Percentiles rank a stretch among this genome's conserved stretches.
These are phyloP conservation scores for Carabus problematicus DNA, from an alignment of 2,888 invertebrate genomes.

Conservation along the genomic window DNA sequence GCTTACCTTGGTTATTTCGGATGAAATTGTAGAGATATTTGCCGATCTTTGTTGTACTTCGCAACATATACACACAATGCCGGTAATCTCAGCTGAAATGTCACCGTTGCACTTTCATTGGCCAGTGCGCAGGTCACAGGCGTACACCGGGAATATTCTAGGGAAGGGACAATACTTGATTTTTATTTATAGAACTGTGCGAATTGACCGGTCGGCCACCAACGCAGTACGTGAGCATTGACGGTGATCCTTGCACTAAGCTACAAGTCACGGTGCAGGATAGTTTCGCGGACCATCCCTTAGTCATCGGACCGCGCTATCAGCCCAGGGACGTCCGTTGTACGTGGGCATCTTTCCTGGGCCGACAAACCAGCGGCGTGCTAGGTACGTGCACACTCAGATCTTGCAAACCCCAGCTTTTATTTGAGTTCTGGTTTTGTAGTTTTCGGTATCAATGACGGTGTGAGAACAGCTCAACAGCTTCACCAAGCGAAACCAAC, in stretches of 20 bases:
- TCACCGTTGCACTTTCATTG: not conserved
- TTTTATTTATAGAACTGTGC: conserved; percentile 70
- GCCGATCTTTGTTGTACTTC: not conserved
- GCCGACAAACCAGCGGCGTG: conserved; percentile 75
- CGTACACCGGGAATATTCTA: conserved; percentile 4
- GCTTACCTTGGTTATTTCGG: not conserved
- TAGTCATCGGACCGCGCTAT: conserved; percentile 80
- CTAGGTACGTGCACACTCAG: too few species aligned
- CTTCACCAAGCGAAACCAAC: conserved; percentile 70
- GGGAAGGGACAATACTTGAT: not conserved
- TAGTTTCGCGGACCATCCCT: conserved; percentile 76
- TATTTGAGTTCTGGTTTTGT: conserved; percentile 43
- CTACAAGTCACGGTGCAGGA: conserved; percentile 66
- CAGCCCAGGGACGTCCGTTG: conserved; percentile 71
- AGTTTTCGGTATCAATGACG: conserved; percentile 79
- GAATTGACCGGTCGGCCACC: conserved; percentile 69
- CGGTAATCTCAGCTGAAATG: not conserved
- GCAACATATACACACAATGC: conserved; percentile 11
- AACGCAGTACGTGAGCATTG: conserved; percentile 67
- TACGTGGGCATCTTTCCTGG: conserved; percentile 67
- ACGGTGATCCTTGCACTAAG: conserved; percentile 68
- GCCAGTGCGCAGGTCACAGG: conserved; percentile 23
- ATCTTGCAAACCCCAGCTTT: too few species aligned
- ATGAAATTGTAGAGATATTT: not conserved
- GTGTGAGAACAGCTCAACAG: conserved; percentile 63